Conservation (phyloP, 1,140 invertebrate species). For the Sycophila sp. region DNA sequence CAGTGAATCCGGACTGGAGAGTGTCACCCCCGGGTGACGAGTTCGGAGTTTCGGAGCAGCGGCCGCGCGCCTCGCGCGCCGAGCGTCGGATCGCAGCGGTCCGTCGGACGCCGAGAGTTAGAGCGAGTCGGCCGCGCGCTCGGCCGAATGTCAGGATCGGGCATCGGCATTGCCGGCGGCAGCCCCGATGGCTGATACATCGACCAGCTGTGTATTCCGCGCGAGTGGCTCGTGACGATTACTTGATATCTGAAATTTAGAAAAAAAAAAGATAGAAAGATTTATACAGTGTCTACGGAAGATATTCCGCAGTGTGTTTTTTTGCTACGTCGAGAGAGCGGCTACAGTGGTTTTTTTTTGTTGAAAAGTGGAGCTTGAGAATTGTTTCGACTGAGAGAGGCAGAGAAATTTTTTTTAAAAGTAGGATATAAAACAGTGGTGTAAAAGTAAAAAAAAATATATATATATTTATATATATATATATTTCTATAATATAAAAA, state of each 20-base stretch:
- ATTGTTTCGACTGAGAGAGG: background rate
- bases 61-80: constrained; percentile 15
- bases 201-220: background rate
- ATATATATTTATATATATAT: too few species aligned
- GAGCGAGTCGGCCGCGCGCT: background rate
- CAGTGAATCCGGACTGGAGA: too few species aligned
- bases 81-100: constrained; percentile 17
- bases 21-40: too few species aligned
- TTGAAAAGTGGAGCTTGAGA: too few species aligned
- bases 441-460: background rate
- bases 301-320: too few species aligned
- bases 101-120: constrained; percentile 14
- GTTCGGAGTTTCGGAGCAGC: background rate
- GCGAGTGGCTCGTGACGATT: constrained; percentile 11
- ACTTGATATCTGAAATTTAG: too few species aligned
- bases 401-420: background rate
- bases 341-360: too few species aligned
- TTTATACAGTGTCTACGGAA: too few species aligned
- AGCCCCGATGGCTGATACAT: background rate
- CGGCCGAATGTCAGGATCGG: background rate
- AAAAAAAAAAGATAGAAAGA: background rate
- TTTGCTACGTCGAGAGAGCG: too few species aligned
- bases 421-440: background rate
- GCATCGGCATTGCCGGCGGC: background rate
- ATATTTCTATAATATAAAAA: too few species aligned